Evolutionary conservation across 1,140 invertebrate genomes (phyloP).

Genomic region (Drosophila neocordata): DNA sequence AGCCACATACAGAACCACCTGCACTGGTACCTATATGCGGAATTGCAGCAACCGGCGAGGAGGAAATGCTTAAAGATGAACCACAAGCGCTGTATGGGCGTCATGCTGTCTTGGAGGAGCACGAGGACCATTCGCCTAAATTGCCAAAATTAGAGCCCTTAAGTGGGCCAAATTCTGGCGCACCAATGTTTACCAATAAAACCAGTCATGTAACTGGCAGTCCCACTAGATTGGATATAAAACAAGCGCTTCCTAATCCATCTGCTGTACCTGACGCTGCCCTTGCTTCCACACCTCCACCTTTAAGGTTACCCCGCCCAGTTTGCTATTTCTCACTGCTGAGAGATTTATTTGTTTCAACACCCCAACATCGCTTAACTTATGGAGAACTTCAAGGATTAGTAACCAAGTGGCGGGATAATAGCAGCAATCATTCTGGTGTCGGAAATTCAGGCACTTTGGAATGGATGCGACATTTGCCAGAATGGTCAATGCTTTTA

Average conservation of each 20-base stretch:
- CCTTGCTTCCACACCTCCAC: conserved; percentile 9
- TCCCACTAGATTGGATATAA: conserved; percentile 19
- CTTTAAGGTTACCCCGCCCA: conserved; percentile 86
- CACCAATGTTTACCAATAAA: background rate
- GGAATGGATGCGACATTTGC: conserved; percentile 88
- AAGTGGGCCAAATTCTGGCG: conserved; percentile 18
- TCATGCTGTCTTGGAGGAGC: conserved; percentile 31
- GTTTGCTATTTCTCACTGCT: conserved; percentile 92
- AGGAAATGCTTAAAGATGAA: conserved; percentile 58
- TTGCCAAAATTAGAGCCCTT: conserved; percentile 64
- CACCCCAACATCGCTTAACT: conserved; percentile 91
- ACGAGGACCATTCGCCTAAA: conserved; percentile 27
- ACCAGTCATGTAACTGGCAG: conserved; percentile 43
- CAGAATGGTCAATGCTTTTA: conserved; percentile 91
- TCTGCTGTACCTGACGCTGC: background rate
- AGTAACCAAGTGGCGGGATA: conserved; percentile 90
- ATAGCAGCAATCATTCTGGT: conserved; percentile 83
- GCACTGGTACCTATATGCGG: conserved; percentile 71
- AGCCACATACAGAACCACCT: conserved; percentile 65
- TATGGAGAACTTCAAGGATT: conserved; percentile 89
- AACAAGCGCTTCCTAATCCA: background rate
- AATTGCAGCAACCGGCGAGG: conserved; percentile 12
- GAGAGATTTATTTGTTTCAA: conserved; percentile 91
- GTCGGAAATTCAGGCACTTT: conserved; percentile 85
- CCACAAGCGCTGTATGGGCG: conserved; percentile 64